Evolutionary conservation across 2,113 vertebrate genomes (phyloP), one percentile per base, ranked within the genome.

Genomic region (Xenus cinereus): DNA sequence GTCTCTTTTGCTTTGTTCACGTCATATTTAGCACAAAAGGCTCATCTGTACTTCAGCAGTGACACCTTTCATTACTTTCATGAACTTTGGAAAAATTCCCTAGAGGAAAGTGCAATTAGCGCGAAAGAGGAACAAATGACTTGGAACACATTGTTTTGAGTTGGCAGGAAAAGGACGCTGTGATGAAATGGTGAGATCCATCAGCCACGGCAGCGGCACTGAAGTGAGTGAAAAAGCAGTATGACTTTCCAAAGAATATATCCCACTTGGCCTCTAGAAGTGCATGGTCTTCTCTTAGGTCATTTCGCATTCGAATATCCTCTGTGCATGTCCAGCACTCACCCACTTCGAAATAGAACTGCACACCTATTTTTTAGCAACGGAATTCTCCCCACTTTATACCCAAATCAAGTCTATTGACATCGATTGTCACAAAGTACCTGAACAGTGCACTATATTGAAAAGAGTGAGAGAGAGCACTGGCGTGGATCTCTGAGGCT

Each of bases 361-460:
- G 5, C 22, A 10, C 1, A 0, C 9, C 7, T 41, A 7, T 14
- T 10, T 54, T 59, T 50, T 39, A 43, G 16, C 20, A 28, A 6
- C 0, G 2, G 27, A 30, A 30, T 68, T 84, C 13, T 64, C 33
- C 28, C 17, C 9, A 5, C 7, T 17, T 77, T 15, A 32, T 13
- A 7, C 17, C 48, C 43, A 56, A 43, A 51, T 4, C 28, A 4
- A 28, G 17, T n/a, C 33, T 9, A 2, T 53, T 35, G 69, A 10
- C 30, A 18, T 7, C 26, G 57, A 15, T 17, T 32, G 2, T 13
- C 37, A 54, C 12, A 35, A 39, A 20, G 4, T 10, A 69, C 46
- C 28, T 48, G 59, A 39, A 48, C 15, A 41, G 4, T 37, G 18
- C 4, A 1, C 45, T 72, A 2, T 5, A 17, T 18, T 37, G 19